Evolutionary conservation across 1,140 invertebrate genomes (phyloP).

Genomic region (Tribolium madens): DNA sequence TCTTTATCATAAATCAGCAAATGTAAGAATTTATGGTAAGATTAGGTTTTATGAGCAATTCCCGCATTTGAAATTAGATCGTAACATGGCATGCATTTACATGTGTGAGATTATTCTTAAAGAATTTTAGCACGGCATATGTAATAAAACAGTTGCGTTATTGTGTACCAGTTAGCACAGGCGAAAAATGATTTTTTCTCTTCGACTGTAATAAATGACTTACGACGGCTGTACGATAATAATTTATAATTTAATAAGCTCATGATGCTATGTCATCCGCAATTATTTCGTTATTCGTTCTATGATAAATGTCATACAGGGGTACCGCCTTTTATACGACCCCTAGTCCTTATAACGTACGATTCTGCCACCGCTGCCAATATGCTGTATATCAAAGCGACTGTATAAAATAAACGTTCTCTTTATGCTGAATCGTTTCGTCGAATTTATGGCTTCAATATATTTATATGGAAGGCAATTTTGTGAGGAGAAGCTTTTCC

Average conservation of each 20-base stretch:
- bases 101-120: conserved; percentile 28
- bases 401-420: conserved; percentile 64
- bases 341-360: conserved; percentile 17
- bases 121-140: conserved; percentile 9
- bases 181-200: background rate
- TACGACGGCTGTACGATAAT: conserved; percentile 45
- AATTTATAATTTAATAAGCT: conserved; percentile 54
- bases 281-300: conserved; percentile 55
- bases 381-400: conserved; percentile 62
- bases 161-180: background rate
- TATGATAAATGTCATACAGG: conserved; percentile 46
- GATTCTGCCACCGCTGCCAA: conserved; percentile 51
- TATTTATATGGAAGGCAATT: conserved; percentile 67
- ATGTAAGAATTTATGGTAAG: conserved; percentile 24
- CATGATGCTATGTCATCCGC: conserved; percentile 51
- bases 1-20: conserved; percentile 10
- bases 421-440: conserved; percentile 63
- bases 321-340: conserved; percentile 33
- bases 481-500: conserved; percentile 57
- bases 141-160: conserved; percentile 3
- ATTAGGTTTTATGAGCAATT: conserved; percentile 40
- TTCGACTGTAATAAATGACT: conserved; percentile 40
- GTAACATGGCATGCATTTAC: conserved; percentile 36
- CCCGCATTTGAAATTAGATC: conserved; percentile 26
- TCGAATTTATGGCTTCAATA: conserved; percentile 65